Evolutionary conservation across 2,888 invertebrate genomes (phyloP).

Genomic region (Tachina grossa): DNA sequence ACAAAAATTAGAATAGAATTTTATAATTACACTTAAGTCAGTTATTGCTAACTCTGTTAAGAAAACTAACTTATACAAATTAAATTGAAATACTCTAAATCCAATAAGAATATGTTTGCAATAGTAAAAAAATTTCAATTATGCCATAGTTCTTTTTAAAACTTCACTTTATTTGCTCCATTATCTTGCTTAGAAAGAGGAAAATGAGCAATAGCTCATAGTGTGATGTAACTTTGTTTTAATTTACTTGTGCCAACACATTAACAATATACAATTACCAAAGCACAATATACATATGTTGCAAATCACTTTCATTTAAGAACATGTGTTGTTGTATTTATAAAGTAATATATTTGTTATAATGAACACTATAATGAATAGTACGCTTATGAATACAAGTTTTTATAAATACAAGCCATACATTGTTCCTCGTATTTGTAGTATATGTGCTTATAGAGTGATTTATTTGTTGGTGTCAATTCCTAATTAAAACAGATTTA

Average conservation of each 20-base stretch:
- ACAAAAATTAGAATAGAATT: too few species aligned
- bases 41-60: too few species aligned
- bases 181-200: neutral
- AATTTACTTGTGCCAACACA: neutral
- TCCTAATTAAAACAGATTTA: too few species aligned
- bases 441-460: too few species aligned
- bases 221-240: neutral
- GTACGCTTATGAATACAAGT: neutral
- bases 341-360: neutral
- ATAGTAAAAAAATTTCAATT: neutral
- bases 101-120: neutral
- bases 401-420: too few species aligned
- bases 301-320: slow-evolving; percentile 1
- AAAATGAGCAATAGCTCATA: neutral
- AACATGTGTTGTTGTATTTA: neutral
- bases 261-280: slow-evolving; percentile 1
- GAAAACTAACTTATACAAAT: neutral
- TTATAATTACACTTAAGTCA: too few species aligned
- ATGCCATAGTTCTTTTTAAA: neutral
- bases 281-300: neutral
- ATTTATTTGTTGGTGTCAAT: too few species aligned
- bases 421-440: too few species aligned
- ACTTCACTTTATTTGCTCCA: too few species aligned
- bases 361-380: neutral
- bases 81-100: neutral